Base-by-base conservation (phyloP, 2,113 vertebrate species). In the Verasper variegatus region DNA sequence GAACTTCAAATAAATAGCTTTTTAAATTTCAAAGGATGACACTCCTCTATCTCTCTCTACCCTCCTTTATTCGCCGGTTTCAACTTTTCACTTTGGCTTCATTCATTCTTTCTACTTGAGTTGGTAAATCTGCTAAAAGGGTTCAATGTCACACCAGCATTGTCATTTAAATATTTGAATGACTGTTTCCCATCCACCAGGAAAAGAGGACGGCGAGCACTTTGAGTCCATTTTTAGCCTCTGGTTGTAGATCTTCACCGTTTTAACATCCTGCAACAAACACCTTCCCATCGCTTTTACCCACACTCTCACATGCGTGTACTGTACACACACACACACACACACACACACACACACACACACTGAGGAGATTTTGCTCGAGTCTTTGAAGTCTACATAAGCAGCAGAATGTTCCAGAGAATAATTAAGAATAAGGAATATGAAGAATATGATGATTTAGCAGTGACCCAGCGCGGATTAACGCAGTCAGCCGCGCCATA, bases 121-220 rank as follows among this genome's bases (percentile, higher is more conserved):
- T 78, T 88, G 78, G 76, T 86, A 75, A 83, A 84, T 84, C 67
- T 80, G 63, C 75, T 89, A 86, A 91, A 92, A 90, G 79, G 83
- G 68, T 89, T 89, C 74, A 80, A 31, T 90, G 83, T 89, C 78
- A 86, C 84, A 83, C 71, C 21, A 58, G 60, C 73, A 73, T 83
- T 91, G 81, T 88, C 79, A 83, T 91, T 93, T 93, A 84, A 91
- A 93, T 91, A 88, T 91, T 88, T 92, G 78, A 92, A 88, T 84
- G 77, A 55, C 24, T 56, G 80, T 89, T 86, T 89, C 74, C 84
- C 70, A 83, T 89, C 65, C 62, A 80, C 77, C 61, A 68, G 71
- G 68, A 74, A 74, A 78, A 80, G 20, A 73, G 54, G 59, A 71
- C 49, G 57, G 76, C 24, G 17, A 88, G 86, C 88, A 88, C 83